phyloP scores from a whole-genome alignment of 2,797 vertebrate genomes.

The Coracias cyanogaster region DNA sequence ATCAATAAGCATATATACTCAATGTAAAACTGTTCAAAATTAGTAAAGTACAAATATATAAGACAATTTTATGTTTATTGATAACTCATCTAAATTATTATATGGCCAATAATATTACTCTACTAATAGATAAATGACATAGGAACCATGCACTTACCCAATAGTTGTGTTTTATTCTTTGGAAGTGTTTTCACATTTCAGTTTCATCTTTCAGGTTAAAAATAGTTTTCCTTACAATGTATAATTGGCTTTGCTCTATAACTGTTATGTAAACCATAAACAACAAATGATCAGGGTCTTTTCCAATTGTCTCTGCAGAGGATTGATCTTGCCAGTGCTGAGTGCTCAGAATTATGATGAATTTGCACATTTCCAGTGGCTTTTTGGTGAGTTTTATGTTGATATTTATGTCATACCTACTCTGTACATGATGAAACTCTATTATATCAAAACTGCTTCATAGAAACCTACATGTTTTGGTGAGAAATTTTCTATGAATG shows the following conservation, averaged over 20 bases:
- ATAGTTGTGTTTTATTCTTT: not conserved
- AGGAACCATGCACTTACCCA: not conserved
- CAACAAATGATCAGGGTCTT: not conserved
- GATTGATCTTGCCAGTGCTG: not conserved
- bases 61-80: not conserved
- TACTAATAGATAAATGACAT: not conserved
- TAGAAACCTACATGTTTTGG: not conserved
- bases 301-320: not conserved
- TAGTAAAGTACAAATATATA: not conserved
- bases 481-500: not conserved
- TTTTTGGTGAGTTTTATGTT: not conserved
- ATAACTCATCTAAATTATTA: not conserved
- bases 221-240: not conserved
- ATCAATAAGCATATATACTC: not conserved
- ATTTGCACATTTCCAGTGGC: not conserved
- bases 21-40: not conserved
- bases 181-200: not conserved
- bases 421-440: not conserved
- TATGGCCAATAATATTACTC: not conserved
- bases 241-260: not conserved
- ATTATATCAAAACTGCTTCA: not conserved
- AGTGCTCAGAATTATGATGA: not conserved
- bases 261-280: not conserved
- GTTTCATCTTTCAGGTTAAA: not conserved
- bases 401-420: not conserved